Conservation (phyloP, 1,140 invertebrate genomes). For the Sesamia nonagrioides region DNA sequence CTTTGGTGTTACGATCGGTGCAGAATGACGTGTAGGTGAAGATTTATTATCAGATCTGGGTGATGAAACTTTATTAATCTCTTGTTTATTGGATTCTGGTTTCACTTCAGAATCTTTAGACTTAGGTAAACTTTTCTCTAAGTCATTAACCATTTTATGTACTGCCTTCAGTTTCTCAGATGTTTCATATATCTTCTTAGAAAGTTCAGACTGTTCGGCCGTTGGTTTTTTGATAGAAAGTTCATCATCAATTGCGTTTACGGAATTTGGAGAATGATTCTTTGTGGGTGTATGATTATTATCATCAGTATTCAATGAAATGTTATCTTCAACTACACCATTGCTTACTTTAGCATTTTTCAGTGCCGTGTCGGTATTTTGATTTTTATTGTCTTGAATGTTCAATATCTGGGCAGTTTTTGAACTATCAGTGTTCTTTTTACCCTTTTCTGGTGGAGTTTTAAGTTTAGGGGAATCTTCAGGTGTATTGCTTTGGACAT, state of each 20-base stretch:
- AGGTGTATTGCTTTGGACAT: constrained; percentile 71
- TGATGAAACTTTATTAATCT: constrained; percentile 71
- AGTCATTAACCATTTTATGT: constrained; percentile 85
- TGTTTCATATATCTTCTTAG: constrained; percentile 86
- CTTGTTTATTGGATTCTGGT: constrained; percentile 71
- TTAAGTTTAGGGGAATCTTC: constrained; percentile 71
- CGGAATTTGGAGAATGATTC: constrained; percentile 60
- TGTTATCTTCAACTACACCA: constrained; percentile 51
- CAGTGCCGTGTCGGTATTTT: constrained; percentile 55
- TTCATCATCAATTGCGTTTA: constrained; percentile 76
- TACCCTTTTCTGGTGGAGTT: constrained; percentile 69
- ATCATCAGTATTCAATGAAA: constrained; percentile 56
- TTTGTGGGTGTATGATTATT: constrained; percentile 54
- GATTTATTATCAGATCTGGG: constrained; percentile 80
- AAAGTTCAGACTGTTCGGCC: constrained; percentile 83
- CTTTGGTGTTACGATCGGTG: constrained; percentile 87
- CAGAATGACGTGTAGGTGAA: constrained; percentile 75
- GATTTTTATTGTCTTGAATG: constrained; percentile 66
- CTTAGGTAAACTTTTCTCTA: constrained; percentile 85
- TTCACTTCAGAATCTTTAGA: constrained; percentile 78
- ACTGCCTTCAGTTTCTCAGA: constrained; percentile 86
- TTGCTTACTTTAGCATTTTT: constrained; percentile 57
- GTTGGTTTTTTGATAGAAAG: constrained; percentile 78
- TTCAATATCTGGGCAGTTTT: constrained; percentile 59
- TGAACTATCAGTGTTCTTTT: constrained; percentile 71